Base-by-base conservation (phyloP, 2,888 invertebrate genomes). In the Cantharis rustica region DNA sequence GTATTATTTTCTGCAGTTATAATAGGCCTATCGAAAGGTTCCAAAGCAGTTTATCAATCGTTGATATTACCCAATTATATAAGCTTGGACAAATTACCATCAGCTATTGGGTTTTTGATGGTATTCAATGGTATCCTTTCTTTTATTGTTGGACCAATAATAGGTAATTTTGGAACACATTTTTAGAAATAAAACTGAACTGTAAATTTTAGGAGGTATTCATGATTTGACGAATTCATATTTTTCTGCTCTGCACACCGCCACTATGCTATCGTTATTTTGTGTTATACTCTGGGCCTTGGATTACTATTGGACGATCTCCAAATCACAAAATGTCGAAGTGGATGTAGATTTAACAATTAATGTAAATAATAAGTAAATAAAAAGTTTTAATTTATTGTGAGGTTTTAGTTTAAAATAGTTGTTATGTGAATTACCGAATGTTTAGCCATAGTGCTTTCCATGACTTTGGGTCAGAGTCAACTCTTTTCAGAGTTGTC, bases 11-110 rank as follows among this genome's bases (percentile, higher is more conserved):
- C 84, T 27, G 80, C 84, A 5, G 80, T 83, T 3, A 75, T 87
- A 9, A 76, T 88, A n/a, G 88, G 88, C 10, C 76, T 87, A 23
- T 84, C 87, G 2, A 88, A 88, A 84, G 88, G 88, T 1, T 81
- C 83, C 15, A 86, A 87, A 77, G 88, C 88, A 11, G 88, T 88
- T 3, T 88, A 86, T 77, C 88, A 88, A 79, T 87, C 88, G 0
- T 82, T 88, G 16, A 86, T 88, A 69, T 83, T 88, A 63, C 88
- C 88, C 9, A 86, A 86, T 72, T 84, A 84, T 72, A 86, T 88
- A 7, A 80, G 82, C 11, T 77, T 86, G 31, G 88, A 88, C n/a
- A 87, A 86, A 76, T 79, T 88, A 20, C 85, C 88, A 3, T 84
- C 87, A 13, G 88, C 88, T 10, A 88, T 84, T 78, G 88, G 88